Evolutionary conservation across 2,113 vertebrate genomes (phyloP), one percentile per base, ranked within the genome.

Genomic region (Propithecus coquereli): DNA sequence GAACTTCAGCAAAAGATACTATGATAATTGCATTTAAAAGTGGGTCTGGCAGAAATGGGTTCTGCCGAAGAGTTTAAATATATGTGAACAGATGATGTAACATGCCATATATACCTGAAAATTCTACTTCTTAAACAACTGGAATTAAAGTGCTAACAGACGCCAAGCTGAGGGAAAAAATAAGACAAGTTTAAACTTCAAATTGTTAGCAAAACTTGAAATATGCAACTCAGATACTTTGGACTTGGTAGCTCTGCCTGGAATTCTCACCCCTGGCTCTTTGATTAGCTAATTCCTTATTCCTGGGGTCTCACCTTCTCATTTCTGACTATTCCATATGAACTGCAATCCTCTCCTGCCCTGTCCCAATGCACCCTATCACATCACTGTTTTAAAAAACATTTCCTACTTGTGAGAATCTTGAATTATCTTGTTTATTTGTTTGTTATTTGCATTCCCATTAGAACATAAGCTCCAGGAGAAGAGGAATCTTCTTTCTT

Each of bases 61-160:
- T 84, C 91, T 43, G 32, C 22, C 18, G 22, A 45, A 94, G n/a
- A 8, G 27, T 80, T 80, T 59, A 73, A 87, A 68, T 89, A 80
- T 8, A 59, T 30, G 27, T 23, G 61, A 17, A 68, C 30, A 45
- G 11, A 22, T 0, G 17, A 34, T 37, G 2, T 14, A 32, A 74
- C 4, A 0, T 52, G 65, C 20, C 71, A 45, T 6, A 18, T 17
- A 61, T 88, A 52, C 18, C 23, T n/a, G 16, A 73, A 87, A 95
- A 85, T 66, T 90, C 50, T 76, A 59, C 40, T 66, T 93, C 71
- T 96, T 95, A 6, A 27, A 89, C 32, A 93, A 70, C 30, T 45
- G 34, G 25, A 85, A 94, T 88, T 71, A 79, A 91, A 91, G 52
- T 80, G 40, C 45, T 73, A 74, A 81, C 34, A 89, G 77, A 93